Percentiles rank a stretch among this genome's conserved stretches.
Conservation (phyloP, 2,113 vertebrate species). For the Tenebrosternarchus preto region DNA sequence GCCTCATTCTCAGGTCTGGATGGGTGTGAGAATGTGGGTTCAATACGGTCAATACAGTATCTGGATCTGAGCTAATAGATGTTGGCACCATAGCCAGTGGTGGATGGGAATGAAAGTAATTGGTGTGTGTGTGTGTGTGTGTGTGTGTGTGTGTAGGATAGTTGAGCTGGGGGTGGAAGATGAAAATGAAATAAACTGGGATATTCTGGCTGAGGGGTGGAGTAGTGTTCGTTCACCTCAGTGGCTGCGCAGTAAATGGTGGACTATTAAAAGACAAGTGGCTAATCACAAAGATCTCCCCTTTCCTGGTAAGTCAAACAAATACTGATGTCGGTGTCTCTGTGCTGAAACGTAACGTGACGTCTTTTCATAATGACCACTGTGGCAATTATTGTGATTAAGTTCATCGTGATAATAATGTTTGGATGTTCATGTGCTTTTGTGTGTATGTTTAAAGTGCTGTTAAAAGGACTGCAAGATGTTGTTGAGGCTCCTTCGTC, state of each 20-base stretch:
- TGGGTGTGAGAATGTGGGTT: conserved; percentile 17
- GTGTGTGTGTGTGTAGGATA: conserved; percentile 78
- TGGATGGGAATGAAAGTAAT: not conserved
- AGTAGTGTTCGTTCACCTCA: conserved; percentile 97
- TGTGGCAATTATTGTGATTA: too few species aligned
- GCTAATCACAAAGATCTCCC: conserved; percentile 97
- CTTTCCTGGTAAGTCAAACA: conserved; percentile 81
- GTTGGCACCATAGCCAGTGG: not conserved
- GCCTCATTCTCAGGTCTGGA: conserved; percentile 84
- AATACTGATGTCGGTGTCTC: conserved; percentile 42
- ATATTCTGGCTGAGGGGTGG: conserved; percentile 93
- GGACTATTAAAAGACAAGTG: conserved; percentile 98
- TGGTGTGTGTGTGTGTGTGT: not conserved
- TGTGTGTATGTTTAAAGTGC: conserved; percentile 73
- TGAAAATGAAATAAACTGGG: conserved; percentile 97
- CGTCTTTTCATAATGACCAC: not conserved
- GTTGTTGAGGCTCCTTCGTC: conserved; percentile 84
- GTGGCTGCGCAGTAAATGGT: conserved; percentile 99
- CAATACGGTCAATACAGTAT: conserved; percentile 12
- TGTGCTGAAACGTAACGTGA: conserved; percentile 34
- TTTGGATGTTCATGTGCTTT: conserved; percentile 65
- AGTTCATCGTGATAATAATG: too few species aligned
- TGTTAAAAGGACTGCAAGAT: conserved; percentile 94
- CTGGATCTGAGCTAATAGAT: conserved; percentile 1
- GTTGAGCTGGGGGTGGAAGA: conserved; percentile 89